Percentiles rank a stretch among this genome's conserved stretches.
phyloP scores from a whole-genome alignment of 2,113 vertebrate genomes.

The Nycticebus coucang region DNA sequence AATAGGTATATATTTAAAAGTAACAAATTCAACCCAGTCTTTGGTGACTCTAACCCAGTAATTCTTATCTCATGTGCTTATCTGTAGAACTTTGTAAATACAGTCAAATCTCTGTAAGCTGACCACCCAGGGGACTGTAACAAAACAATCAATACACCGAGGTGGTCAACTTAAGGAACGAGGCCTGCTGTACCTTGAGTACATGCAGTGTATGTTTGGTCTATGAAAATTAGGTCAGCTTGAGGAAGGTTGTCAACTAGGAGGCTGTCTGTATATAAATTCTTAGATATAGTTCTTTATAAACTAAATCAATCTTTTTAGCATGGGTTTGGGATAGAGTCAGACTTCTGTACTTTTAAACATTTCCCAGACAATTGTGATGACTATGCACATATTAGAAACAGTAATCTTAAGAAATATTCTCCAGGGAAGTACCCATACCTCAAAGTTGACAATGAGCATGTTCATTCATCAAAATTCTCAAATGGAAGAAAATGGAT shows the following conservation, averaged over 20 bases:
- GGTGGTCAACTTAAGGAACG: too few species aligned
- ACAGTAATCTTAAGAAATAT: background rate
- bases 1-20: background rate
- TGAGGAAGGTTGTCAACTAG: too few species aligned
- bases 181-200: too few species aligned
- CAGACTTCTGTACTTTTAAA: background rate
- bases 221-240: too few species aligned
- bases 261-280: background rate
- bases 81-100: background rate
- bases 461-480: background rate
- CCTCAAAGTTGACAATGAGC: background rate
- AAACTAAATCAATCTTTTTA: background rate
- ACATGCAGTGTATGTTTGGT: too few species aligned
- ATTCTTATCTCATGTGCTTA: background rate
- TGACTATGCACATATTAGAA: background rate
- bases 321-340: background rate
- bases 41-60: background rate
- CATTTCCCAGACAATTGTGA: background rate
- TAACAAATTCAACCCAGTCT: background rate
- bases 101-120: too few species aligned
- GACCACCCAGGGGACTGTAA: too few species aligned
- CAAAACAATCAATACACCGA: too few species aligned
- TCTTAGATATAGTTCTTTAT: background rate
- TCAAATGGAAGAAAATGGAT: background rate
- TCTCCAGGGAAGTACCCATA: background rate